phyloP scores from a whole-genome alignment of 2,113 vertebrate genomes.

The Trogon surrucura region DNA sequence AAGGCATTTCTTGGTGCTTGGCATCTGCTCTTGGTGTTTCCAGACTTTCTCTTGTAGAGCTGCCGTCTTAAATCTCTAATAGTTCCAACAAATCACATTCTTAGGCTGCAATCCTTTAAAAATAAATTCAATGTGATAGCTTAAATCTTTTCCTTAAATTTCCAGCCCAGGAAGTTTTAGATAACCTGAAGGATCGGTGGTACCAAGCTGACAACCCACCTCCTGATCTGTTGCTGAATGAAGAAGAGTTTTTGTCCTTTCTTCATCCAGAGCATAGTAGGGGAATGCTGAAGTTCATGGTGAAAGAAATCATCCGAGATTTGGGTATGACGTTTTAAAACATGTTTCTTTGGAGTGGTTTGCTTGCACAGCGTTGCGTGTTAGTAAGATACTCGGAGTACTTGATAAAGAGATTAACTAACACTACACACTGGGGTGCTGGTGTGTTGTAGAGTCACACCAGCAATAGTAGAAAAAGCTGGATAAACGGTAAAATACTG shows the following conservation, averaged over 20 bases:
- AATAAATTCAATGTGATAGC: background rate
- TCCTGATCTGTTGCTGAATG: constrained; percentile 86
- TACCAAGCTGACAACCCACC: constrained; percentile 95
- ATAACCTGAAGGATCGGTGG: constrained; percentile 96
- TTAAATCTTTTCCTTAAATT: background rate
- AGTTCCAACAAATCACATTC: background rate
- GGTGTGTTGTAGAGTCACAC: background rate
- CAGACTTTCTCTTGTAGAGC: background rate
- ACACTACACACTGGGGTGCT: background rate
- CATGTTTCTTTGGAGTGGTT: background rate
- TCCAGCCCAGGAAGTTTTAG: constrained; percentile 93
- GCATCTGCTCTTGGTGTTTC: background rate
- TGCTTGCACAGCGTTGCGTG: background rate
- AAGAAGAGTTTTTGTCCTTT: constrained; percentile 94
- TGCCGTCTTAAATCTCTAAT: background rate
- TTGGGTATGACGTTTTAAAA: constrained; percentile 76
- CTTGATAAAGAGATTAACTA: background rate
- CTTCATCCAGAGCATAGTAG: constrained; percentile 94
- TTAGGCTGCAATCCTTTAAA: background rate
- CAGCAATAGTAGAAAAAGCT: background rate
- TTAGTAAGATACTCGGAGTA: background rate
- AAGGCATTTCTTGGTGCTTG: background rate
- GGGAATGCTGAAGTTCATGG: constrained; percentile 97
- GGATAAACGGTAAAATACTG: background rate
- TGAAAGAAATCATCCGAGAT: constrained; percentile 93